phyloP scores from a whole-genome alignment of 2,888 invertebrate genomes.

The Zygogramma bicolorata region DNA sequence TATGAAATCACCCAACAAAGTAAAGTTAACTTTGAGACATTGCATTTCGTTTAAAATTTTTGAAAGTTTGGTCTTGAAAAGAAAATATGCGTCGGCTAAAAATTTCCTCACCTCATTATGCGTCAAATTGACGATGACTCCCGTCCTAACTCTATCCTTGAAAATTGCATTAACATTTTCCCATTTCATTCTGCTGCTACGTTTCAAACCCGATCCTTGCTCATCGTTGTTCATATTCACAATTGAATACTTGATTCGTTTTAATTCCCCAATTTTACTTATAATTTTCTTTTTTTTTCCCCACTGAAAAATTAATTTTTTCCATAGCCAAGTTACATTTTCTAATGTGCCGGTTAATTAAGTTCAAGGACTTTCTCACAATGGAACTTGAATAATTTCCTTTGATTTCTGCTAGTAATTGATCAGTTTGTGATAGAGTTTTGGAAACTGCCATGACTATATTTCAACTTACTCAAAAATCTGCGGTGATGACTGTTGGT shows the following conservation, averaged over 20 bases:
- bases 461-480: neutral
- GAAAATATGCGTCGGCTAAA: slow-evolving; percentile 12
- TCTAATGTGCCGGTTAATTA: neutral
- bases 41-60: slow-evolving; percentile 11
- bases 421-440: neutral
- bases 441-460: neutral
- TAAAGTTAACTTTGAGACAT: slow-evolving; percentile 16
- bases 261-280: neutral
- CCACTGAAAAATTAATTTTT: neutral
- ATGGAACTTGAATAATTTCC: neutral
- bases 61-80: slow-evolving; percentile 18
- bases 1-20: slow-evolving; percentile 14
- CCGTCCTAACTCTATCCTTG: slow-evolving; percentile 15
- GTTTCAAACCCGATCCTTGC: neutral
- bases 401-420: no score
- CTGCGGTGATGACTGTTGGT: neutral
- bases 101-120: slow-evolving; percentile 16
- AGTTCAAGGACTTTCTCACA: neutral
- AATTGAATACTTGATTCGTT: neutral
- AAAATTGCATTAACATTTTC: slow-evolving; percentile 1
- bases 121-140: slow-evolving; percentile 21
- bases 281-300: neutral
- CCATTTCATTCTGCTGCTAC: neutral
- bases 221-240: neutral
- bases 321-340: neutral